Percentiles rank a stretch among this genome's conserved stretches.
Evolutionary conservation across 2,113 vertebrate genomes (phyloP).

Genomic region (Mesitornis unicolor): DNA sequence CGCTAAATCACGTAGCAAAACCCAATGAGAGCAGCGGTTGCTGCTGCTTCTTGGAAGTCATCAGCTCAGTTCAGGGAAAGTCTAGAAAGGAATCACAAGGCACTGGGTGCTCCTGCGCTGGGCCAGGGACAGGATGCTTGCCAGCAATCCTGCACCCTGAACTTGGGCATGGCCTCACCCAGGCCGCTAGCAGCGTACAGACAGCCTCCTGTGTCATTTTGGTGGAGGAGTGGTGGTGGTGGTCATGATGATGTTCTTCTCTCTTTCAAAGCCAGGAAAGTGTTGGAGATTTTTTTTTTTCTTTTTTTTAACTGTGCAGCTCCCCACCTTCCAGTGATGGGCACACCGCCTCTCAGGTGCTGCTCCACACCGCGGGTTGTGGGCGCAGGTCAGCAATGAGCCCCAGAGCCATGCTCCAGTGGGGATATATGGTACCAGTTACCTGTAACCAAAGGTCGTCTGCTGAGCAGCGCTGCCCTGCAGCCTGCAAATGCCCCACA

Average conservation of each 20-base stretch:
- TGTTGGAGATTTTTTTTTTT: neutral
- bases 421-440: neutral
- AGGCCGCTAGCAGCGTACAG: rapidly evolving
- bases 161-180: neutral
- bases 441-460: neutral
- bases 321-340: neutral
- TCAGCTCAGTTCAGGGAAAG: neutral
- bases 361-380: neutral
- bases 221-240: too few species aligned
- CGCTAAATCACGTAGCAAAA: neutral
- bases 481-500: neutral
- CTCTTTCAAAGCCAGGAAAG: neutral
- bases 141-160: neutral
- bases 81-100: neutral
- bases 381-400: neutral
- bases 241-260: neutral
- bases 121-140: rapidly evolving
- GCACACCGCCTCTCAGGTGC: neutral
- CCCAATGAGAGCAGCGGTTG: neutral
- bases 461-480: neutral
- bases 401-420: rapidly evolving
- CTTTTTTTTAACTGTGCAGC: neutral
- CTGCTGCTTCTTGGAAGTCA: neutral
- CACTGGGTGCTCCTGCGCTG: rapidly evolving
- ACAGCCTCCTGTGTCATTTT: too few species aligned